Conservation (phyloP, 2,888 invertebrate genomes). For the Erebia ligea region DNA sequence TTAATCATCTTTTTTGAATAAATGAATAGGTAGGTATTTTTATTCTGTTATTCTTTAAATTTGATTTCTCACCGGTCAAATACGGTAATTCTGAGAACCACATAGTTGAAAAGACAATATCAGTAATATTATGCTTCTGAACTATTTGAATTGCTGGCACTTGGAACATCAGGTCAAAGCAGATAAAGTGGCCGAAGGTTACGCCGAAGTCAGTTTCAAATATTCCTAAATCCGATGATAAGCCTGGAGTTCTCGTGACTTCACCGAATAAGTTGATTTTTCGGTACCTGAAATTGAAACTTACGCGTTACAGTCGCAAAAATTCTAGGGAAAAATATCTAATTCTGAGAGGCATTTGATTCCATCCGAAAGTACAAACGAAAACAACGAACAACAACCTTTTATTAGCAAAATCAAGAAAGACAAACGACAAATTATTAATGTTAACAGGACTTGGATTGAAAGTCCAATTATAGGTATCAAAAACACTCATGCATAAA, state of each 20-base stretch:
- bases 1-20: too few species aligned
- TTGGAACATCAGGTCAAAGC: slow-evolving; percentile 92
- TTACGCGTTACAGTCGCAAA: too few species aligned
- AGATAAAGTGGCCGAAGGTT: slow-evolving; percentile 90
- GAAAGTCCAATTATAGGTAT: too few species aligned
- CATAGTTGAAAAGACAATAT: slow-evolving; percentile 87
- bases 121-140: slow-evolving; percentile 77
- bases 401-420: too few species aligned
- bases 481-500: too few species aligned
- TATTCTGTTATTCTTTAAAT: background rate
- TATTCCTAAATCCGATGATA: slow-evolving; percentile 81
- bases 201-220: slow-evolving; percentile 91
- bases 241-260: slow-evolving; percentile 77
- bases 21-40: too few species aligned
- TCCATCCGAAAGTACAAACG: too few species aligned
- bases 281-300: slow-evolving; percentile 64
- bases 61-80: slow-evolving; percentile 82
- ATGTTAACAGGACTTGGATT: too few species aligned
- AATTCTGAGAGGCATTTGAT: too few species aligned
- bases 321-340: too few species aligned
- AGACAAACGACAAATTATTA: too few species aligned
- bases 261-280: slow-evolving; percentile 82
- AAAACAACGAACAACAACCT: too few species aligned
- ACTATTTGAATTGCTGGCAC: slow-evolving; percentile 85
- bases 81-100: slow-evolving; percentile 94